phyloP scores from a whole-genome alignment of 2,888 invertebrate species.

The Eupithecia exiguata region DNA sequence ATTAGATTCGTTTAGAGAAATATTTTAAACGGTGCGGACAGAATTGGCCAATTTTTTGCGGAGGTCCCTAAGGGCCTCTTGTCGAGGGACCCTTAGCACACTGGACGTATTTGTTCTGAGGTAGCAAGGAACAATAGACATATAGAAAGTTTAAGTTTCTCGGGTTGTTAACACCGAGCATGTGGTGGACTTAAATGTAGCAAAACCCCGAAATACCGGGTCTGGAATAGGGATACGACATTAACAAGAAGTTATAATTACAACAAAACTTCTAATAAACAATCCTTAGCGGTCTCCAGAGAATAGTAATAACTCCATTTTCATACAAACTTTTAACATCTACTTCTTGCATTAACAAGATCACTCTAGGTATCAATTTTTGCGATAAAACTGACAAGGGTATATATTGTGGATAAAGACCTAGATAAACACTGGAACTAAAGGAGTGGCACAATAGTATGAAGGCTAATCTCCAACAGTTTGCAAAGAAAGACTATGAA shows the following conservation, averaged over 20 bases:
- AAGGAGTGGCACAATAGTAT: background rate
- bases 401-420: background rate
- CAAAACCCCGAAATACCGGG: background rate
- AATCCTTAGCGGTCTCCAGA: conserved; percentile 33
- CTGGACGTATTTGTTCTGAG: background rate
- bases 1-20: no score
- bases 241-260: conserved; percentile 27
- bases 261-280: conserved; percentile 37
- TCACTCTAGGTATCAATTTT: background rate
- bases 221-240: background rate
- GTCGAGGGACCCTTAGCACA: no score
- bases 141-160: background rate
- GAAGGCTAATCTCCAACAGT: background rate
- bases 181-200: background rate
- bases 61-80: no score
- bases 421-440: background rate
- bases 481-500: background rate
- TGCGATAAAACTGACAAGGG: background rate
- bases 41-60: no score
- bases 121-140: background rate
- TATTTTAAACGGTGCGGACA: no score
- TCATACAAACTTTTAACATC: background rate
- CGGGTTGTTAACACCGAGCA: background rate
- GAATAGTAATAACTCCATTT: background rate
- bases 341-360: background rate